A percentile compares a stretch with the other conserved stretches of the same genome.
These are phyloP conservation scores for Syngnathus typhle DNA, from an alignment of 2,113 vertebrate genomes.

Conservation along the genomic window DNA sequence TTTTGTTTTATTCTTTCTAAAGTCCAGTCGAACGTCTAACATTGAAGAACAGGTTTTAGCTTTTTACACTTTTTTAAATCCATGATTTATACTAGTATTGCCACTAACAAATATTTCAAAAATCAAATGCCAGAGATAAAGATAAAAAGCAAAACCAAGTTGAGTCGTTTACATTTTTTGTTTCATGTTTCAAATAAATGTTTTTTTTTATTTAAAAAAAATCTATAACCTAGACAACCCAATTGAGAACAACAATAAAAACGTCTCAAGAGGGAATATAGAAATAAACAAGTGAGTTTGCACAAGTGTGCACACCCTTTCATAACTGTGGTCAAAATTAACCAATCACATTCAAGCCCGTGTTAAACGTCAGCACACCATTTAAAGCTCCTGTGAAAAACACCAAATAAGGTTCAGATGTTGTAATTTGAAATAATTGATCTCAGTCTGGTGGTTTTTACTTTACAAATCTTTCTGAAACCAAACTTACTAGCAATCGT, in stretches of 20 bases:
- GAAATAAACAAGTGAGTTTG: background rate
- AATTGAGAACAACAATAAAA: background rate
- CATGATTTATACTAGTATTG: too few relatives aligned
- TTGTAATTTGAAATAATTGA: background rate
- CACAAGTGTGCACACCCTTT: background rate
- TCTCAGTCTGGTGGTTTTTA: background rate
- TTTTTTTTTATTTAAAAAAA: too few relatives aligned
- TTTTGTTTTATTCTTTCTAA: too few relatives aligned
- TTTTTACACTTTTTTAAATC: too few relatives aligned
- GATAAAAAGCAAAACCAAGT: background rate
- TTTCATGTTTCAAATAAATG: too few relatives aligned
- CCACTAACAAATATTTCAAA: too few relatives aligned
- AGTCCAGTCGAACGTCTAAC: too few relatives aligned
- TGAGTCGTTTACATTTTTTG: background rate
- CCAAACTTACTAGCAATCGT: slow-evolving; percentile 53
- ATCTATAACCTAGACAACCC: background rate
- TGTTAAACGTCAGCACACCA: background rate
- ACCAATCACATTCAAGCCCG: background rate
- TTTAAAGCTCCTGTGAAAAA: background rate
- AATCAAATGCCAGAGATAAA: background rate
- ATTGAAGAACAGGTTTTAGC: too few relatives aligned
- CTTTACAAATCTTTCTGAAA: background rate
- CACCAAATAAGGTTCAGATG: background rate
- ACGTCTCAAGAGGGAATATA: too few relatives aligned
- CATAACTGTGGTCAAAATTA: background rate